phyloP scores from a whole-genome alignment of 1,140 invertebrate species.

The Bombus vancouverensis region DNA sequence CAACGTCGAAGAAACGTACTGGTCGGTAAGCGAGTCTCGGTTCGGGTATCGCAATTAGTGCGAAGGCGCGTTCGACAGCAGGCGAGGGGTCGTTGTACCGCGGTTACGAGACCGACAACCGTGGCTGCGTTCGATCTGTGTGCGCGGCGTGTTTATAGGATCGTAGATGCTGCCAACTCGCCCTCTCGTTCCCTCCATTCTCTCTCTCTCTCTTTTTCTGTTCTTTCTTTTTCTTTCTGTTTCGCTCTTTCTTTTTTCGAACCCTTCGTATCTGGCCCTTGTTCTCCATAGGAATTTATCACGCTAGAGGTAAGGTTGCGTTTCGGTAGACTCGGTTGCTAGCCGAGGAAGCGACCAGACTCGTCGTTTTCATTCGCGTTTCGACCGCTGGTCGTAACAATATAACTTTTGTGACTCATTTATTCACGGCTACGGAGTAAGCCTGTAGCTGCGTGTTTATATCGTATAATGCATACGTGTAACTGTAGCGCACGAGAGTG shows the following conservation, averaged over 20 bases:
- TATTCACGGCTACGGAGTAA: no score
- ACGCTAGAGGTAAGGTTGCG: neutral
- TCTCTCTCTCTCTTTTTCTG: neutral
- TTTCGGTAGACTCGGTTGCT: constrained; percentile 20
- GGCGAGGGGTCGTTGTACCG: constrained; percentile 67
- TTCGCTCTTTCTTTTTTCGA: neutral
- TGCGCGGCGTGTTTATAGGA: constrained; percentile 63
- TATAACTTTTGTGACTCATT: neutral
- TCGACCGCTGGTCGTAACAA: neutral
- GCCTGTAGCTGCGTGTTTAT: no score
- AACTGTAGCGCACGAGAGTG: no score
- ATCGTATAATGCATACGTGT: no score
- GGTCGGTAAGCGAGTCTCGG: neutral
- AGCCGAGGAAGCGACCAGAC: neutral
- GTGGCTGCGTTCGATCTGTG: constrained; percentile 64
- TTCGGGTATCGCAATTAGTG: constrained; percentile 59
- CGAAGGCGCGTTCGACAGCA: constrained; percentile 55
- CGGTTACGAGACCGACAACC: constrained; percentile 65
- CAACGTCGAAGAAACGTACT: neutral
- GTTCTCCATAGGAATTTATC: constrained; percentile 37
- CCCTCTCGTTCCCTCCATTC: constrained; percentile 1
- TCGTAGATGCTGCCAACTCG: constrained; percentile 62
- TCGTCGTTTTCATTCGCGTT: neutral
- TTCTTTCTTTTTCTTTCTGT: constrained; percentile 14
- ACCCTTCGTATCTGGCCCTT: constrained; percentile 11